A percentile compares a stretch with the other conserved stretches of the same genome.
These are phyloP conservation scores for Pelagia noctiluca DNA, from an alignment of 30 jellyfish, hydroid and myxozoan species.

Conservation along the genomic window DNA sequence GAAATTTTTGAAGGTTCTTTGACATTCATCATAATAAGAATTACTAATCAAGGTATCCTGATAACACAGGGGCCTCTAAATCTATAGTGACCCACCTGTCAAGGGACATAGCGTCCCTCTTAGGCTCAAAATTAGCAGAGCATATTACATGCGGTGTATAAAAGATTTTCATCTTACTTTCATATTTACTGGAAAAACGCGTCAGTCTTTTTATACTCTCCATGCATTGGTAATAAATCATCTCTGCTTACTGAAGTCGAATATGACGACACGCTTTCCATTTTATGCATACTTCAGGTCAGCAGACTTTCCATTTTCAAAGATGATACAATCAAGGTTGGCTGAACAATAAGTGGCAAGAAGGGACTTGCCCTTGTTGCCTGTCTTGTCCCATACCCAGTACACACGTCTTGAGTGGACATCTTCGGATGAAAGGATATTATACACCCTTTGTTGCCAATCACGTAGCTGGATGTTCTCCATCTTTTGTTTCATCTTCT, in stretches of 20 bases:
- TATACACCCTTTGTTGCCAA: background rate
- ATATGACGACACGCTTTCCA: background rate
- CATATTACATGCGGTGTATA: slow-evolving; percentile 10
- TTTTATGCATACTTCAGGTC: slow-evolving; percentile 30
- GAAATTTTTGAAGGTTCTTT: too few relatives aligned
- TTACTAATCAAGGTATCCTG: too few relatives aligned
- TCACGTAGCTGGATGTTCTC: background rate
- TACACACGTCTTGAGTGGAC: background rate
- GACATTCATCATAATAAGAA: too few relatives aligned
- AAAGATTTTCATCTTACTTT: background rate
- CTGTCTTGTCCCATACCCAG: slow-evolving; percentile 17
- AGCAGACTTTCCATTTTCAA: slow-evolving; percentile 2
- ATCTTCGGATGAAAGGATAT: background rate
- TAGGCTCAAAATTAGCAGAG: slow-evolving; percentile 19
- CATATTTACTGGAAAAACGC: background rate
- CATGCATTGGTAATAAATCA: background rate
- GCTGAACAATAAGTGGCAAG: slow-evolving; percentile 2
- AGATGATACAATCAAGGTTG: background rate
- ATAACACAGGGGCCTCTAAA: background rate
- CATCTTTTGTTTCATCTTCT: background rate
- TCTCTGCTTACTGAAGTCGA: slow-evolving; percentile 37
- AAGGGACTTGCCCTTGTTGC: slow-evolving; percentile 29
- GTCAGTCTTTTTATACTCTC: slow-evolving; percentile 1
- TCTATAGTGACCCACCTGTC: background rate
- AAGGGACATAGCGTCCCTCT: background rate